A percentile compares a stretch with the other conserved stretches of the same genome.
These are phyloP conservation scores for Salminus brasiliensis DNA, from an alignment of 2,113 vertebrate genomes.

Conservation along the genomic window DNA sequence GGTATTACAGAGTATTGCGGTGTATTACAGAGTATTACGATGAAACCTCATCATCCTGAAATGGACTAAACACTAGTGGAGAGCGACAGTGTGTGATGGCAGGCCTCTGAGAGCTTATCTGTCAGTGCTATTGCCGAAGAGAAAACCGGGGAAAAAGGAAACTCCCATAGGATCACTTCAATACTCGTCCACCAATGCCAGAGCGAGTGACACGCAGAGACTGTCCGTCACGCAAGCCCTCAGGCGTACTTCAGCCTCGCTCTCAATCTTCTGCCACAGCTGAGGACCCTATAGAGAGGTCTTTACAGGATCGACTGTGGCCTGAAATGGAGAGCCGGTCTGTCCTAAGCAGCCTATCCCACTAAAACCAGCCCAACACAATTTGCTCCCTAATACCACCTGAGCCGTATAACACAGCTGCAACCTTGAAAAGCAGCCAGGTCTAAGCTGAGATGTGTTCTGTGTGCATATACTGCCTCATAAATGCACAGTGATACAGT, in stretches of 20 bases:
- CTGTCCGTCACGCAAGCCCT: conserved; percentile 75
- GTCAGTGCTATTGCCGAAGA: conserved; percentile 61
- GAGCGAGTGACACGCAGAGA: conserved; percentile 49
- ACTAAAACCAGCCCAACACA: not conserved
- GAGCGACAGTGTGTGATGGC: conserved; percentile 68
- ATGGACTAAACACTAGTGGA: not conserved
- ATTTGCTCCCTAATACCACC: not conserved
- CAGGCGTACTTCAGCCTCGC: conserved; percentile 57
- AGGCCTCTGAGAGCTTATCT: conserved; percentile 63
- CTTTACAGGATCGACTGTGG: conserved; percentile 34
- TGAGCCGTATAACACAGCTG: not conserved
- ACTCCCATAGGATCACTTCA: conserved; percentile 75
- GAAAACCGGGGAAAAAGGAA: conserved; percentile 55
- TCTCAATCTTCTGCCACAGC: conserved; percentile 59
- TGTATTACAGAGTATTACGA: not conserved
- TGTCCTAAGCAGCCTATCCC: not conserved
- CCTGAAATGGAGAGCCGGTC: not conserved
- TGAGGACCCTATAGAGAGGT: conserved; percentile 55
- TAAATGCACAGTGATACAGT: no score
- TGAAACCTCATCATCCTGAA: not conserved
- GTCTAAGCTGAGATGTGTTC: no score
- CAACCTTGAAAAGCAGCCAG: conserved; percentile 2
- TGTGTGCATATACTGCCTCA: no score
- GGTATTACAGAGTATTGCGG: not conserved
- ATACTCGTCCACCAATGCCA: conserved; percentile 68